A percentile compares a stretch with the other conserved stretches of the same genome.
Conservation (phyloP, 2,888 invertebrate genomes). For the Eristalis tenax region DNA sequence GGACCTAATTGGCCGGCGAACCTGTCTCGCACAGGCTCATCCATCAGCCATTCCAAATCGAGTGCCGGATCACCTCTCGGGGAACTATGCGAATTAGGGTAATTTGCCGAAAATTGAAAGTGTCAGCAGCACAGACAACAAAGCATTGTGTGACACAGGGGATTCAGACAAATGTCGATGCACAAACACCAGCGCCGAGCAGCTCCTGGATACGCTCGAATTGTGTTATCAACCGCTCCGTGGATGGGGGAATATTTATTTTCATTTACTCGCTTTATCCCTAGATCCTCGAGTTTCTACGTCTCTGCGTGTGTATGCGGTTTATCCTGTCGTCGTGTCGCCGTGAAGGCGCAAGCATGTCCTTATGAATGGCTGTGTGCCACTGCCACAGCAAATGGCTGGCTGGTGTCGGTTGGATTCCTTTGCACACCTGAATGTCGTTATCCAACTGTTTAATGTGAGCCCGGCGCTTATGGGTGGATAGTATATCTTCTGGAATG, state of each 20-base stretch:
- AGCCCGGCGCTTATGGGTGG: background rate
- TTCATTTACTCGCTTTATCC: conserved; percentile 26
- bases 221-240: background rate
- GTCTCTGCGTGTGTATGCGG: background rate
- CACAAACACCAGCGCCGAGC: background rate
- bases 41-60: background rate
- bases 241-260: conserved; percentile 25
- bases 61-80: background rate
- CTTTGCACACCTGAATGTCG: background rate
- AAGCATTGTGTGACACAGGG: background rate
- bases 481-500: background rate
- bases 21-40: background rate
- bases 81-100: background rate
- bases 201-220: background rate
- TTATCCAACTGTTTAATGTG: background rate
- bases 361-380: background rate
- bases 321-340: background rate
- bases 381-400: background rate
- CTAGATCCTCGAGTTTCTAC: background rate
- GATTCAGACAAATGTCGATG: conserved; percentile 12
- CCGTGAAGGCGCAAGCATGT: background rate
- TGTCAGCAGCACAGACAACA: conserved; percentile 10
- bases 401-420: background rate
- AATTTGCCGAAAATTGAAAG: conserved; percentile 31
- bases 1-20: no score